These are phyloP conservation scores for Monopis laevigella DNA, from an alignment of 2,888 invertebrate species.

Conservation along the genomic window DNA sequence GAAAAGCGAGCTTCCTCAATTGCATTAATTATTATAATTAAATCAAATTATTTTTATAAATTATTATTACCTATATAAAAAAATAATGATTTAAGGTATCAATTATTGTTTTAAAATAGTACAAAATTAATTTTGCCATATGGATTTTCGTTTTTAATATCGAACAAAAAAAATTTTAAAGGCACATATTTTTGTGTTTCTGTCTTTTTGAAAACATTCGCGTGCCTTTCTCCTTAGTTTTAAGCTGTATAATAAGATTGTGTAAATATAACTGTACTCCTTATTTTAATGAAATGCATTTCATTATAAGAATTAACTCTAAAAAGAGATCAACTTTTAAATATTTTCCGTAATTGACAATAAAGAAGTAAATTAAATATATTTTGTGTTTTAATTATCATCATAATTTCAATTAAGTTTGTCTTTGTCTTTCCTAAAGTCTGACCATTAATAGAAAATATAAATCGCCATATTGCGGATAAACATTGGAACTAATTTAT, in stretches of 20 bases:
- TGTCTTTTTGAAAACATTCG: too few species aligned
- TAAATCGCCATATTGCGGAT: too few species aligned
- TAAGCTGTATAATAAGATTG: slow-evolving; percentile 23
- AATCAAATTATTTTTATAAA: too few species aligned
- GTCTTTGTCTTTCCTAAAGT: too few species aligned
- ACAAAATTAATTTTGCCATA: neutral
- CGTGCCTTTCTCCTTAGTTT: slow-evolving; percentile 42
- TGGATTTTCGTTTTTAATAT: neutral
- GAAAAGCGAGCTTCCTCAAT: too few species aligned
- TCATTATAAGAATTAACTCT: slow-evolving; percentile 39
- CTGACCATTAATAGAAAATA: too few species aligned
- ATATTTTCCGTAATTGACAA: slow-evolving; percentile 6
- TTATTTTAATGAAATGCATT: slow-evolving; percentile 63
- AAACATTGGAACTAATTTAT: too few species aligned
- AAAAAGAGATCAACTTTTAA: slow-evolving; percentile 1
- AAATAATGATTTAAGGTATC: too few species aligned
- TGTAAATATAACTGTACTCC: slow-evolving; percentile 61
- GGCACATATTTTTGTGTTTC: slow-evolving; percentile 33
- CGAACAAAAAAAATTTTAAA: slow-evolving; percentile 18
- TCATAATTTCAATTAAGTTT: too few species aligned
- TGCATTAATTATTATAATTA: too few species aligned
- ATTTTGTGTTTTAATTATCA: too few species aligned
- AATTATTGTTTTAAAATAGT: neutral
- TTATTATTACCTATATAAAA: too few species aligned
- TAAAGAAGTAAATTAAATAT: slow-evolving; percentile 5